Percentiles rank a stretch among this genome's conserved stretches.
These are phyloP conservation scores for Pissodes strobi DNA, from an alignment of 1,140 invertebrate genomes.

Conservation along the genomic window DNA sequence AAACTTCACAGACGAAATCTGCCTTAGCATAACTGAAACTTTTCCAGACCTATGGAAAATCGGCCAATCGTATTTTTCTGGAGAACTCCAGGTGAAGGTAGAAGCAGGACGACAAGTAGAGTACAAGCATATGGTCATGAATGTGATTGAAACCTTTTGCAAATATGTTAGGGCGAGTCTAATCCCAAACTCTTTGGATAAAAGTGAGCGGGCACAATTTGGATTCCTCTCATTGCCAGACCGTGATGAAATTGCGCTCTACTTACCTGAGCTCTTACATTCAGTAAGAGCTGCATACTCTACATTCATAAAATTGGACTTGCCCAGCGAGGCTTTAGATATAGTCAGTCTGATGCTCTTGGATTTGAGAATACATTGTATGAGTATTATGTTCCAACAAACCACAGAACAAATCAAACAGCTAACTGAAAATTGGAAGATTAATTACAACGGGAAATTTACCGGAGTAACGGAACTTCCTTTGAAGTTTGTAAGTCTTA, in stretches of 20 bases:
- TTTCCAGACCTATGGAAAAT: conserved; percentile 88
- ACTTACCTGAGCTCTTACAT: conserved; percentile 79
- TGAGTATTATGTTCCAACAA: conserved; percentile 83
- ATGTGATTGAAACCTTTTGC: conserved; percentile 68
- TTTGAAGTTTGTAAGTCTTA: conserved; percentile 78
- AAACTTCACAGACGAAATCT: conserved; percentile 75
- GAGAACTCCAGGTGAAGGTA: conserved; percentile 69
- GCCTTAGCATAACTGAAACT: conserved; percentile 68
- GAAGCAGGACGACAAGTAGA: conserved; percentile 64
- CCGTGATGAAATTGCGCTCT: conserved; percentile 65
- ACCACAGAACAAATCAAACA: conserved; percentile 77
- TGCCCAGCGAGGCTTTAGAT: conserved; percentile 80
- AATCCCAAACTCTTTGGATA: conserved; percentile 63
- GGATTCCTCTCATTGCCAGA: conserved; percentile 57
- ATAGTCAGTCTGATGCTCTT: conserved; percentile 84
- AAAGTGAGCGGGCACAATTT: conserved; percentile 53
- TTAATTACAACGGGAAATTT: conserved; percentile 79
- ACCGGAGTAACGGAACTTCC: conserved; percentile 85
- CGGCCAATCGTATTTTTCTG: conserved; percentile 87
- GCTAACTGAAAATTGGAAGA: conserved; percentile 88
- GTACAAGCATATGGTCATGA: conserved; percentile 74
- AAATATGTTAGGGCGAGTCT: conserved; percentile 68
- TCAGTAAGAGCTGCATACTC: conserved; percentile 72
- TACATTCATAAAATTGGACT: conserved; percentile 73
- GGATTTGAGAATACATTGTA: conserved; percentile 85